Percentiles rank a stretch among this genome's conserved stretches.
Evolutionary conservation across 2,888 invertebrate genomes (phyloP).

Genomic region (Dyspetes luteomarginatus): DNA sequence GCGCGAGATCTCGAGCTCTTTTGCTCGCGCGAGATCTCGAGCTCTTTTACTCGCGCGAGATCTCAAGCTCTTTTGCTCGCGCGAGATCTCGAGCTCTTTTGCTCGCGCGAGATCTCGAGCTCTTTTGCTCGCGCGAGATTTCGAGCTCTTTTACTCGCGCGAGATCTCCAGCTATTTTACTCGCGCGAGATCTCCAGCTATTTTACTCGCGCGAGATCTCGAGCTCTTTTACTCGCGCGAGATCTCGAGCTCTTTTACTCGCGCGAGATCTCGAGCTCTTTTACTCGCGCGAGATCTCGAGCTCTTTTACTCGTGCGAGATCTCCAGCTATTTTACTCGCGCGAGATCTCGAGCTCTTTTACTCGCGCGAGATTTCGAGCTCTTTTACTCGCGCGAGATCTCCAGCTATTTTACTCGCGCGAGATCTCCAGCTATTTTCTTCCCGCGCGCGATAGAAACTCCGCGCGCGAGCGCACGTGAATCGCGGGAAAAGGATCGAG

Average conservation of each 20-base stretch:
- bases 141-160: too few relatives aligned
- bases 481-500: slow-evolving; percentile 42
- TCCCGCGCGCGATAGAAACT: too few relatives aligned
- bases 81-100: too few relatives aligned
- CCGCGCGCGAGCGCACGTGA: slow-evolving; percentile 5
- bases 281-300: slow-evolving; percentile 10
- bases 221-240: too few relatives aligned
- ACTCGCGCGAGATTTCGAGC: too few relatives aligned
- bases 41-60: slow-evolving; percentile 36
- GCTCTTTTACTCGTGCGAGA: too few relatives aligned
- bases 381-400: too few relatives aligned
- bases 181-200: slow-evolving; percentile 15
- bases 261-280: slow-evolving; percentile 23
- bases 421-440: slow-evolving; percentile 29
- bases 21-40: slow-evolving; percentile 42
- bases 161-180: too few relatives aligned
- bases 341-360: slow-evolving; percentile 27
- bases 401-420: not conserved
- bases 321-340: not conserved
- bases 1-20: slow-evolving; percentile 23
- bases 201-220: slow-evolving; percentile 20
- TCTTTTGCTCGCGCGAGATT: slow-evolving; percentile 22
- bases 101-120: slow-evolving; percentile 13
- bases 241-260: not conserved
- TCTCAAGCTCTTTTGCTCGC: too few relatives aligned